These are phyloP conservation scores for Mohoua ochrocephala DNA, from an alignment of 2,113 vertebrate genomes.

Conservation along the genomic window DNA sequence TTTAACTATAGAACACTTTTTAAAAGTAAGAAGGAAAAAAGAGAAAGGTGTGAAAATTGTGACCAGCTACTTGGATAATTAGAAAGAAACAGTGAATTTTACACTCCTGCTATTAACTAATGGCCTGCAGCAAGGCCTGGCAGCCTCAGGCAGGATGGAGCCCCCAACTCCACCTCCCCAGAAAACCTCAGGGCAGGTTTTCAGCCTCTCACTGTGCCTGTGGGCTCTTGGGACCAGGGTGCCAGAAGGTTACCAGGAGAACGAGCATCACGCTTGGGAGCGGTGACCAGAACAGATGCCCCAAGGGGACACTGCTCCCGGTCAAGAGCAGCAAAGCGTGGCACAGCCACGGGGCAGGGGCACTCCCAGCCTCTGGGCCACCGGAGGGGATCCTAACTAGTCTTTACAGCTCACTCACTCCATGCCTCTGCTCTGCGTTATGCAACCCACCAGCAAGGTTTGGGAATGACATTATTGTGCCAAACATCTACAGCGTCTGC, in stretches of 20 bases:
- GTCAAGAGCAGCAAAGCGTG: rapidly evolving
- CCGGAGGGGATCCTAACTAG: rapidly evolving
- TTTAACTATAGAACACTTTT: not conserved
- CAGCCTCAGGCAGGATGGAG: not conserved
- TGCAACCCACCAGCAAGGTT: not conserved
- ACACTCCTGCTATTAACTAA: not conserved
- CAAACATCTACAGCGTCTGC: not conserved
- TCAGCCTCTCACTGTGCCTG: rapidly evolving
- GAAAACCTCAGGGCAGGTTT: not conserved
- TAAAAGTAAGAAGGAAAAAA: not conserved
- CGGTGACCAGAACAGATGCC: not conserved
- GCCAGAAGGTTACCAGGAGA: rapidly evolving
- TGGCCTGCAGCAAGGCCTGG: not conserved
- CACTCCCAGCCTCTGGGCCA: not conserved
- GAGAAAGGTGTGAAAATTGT: not conserved
- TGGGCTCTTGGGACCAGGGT: not conserved
- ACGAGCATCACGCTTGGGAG: rapidly evolving
- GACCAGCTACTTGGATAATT: not conserved
- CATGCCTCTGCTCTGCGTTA: not conserved
- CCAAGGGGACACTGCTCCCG: not conserved
- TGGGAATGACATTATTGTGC: not conserved
- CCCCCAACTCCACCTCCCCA: not conserved
- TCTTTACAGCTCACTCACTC: not conserved
- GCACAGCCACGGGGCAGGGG: not conserved
- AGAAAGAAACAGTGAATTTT: not conserved